phyloP scores from a whole-genome alignment of 2,113 vertebrate genomes.

The Nipponia nippon region DNA sequence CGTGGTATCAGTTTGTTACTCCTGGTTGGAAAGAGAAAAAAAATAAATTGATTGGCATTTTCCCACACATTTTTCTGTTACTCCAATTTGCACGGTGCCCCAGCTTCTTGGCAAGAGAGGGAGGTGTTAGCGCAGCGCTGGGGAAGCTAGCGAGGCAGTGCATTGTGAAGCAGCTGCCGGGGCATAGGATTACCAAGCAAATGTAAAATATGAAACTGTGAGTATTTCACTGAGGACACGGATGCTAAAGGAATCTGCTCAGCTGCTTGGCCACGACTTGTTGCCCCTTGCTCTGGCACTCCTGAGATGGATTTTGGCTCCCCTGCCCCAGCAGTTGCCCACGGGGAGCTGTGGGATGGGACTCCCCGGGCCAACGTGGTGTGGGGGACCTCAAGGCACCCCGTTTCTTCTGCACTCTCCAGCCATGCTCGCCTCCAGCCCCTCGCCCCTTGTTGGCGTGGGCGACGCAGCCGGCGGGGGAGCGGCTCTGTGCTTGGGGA shows the following conservation, averaged over 20 bases:
- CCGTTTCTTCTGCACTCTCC: not conserved
- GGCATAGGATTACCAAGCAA: not conserved
- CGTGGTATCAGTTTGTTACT: not conserved
- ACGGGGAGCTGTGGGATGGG: not conserved
- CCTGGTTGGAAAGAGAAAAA: not conserved
- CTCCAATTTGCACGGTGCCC: not conserved
- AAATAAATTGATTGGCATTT: not conserved
- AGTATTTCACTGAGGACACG: not conserved
- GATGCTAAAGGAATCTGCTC: not conserved
- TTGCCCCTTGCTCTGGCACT: fast-evolving
- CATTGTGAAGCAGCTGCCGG: not conserved
- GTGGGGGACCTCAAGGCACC: not conserved
- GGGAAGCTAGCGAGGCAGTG: not conserved
- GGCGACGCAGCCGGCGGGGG: not conserved
- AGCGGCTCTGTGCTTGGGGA: not conserved
- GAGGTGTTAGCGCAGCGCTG: not conserved
- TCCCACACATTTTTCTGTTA: not conserved
- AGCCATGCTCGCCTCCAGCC: fast-evolving
- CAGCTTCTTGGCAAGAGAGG: fast-evolving
- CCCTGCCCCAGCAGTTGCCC: fast-evolving
- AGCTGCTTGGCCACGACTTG: fast-evolving
- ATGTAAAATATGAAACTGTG: not conserved
- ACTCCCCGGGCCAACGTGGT: fast-evolving
- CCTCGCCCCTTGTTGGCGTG: not conserved
- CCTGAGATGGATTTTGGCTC: not conserved